These are phyloP conservation scores for Zoanthus solanderi DNA, from an alignment of 92 coral and sea anemone species.

Conservation along the genomic window DNA sequence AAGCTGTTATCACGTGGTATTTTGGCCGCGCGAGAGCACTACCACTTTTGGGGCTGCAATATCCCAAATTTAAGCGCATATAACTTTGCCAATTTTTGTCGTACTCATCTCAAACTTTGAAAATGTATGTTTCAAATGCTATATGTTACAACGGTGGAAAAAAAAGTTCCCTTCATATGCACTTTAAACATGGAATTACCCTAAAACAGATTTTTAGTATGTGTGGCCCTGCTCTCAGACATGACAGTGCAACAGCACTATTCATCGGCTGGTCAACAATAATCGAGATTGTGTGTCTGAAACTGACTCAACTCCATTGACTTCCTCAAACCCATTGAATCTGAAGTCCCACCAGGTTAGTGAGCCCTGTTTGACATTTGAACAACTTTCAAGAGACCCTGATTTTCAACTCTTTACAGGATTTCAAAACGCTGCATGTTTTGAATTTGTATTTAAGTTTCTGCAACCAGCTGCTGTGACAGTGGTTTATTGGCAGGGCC, in stretches of 20 bases:
- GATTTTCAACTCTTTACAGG: conserved; percentile 54
- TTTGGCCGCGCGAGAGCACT: conserved; percentile 15
- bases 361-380: conserved; percentile 38
- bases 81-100: neutral
- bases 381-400: conserved; percentile 44
- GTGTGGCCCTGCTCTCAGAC: too few relatives aligned
- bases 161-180: neutral
- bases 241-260: too few relatives aligned
- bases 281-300: neutral
- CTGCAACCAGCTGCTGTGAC: conserved; percentile 39
- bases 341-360: conserved; percentile 16
- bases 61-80: neutral
- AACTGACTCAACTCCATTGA: conserved; percentile 13
- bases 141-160: neutral
- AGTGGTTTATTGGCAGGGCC: conserved; percentile 57
- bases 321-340: neutral
- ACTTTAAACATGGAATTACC: neutral
- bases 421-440: conserved; percentile 39
- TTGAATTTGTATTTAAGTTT: conserved; percentile 43
- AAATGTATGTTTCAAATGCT: neutral
- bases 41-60: neutral
- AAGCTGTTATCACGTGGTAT: conserved; percentile 1
- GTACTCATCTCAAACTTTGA: neutral
- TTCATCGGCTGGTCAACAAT: too few relatives aligned
- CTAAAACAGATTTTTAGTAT: too few relatives aligned